These are phyloP conservation scores for Malurus melanocephalus DNA, from an alignment of 2,113 vertebrate species.

Conservation along the genomic window DNA sequence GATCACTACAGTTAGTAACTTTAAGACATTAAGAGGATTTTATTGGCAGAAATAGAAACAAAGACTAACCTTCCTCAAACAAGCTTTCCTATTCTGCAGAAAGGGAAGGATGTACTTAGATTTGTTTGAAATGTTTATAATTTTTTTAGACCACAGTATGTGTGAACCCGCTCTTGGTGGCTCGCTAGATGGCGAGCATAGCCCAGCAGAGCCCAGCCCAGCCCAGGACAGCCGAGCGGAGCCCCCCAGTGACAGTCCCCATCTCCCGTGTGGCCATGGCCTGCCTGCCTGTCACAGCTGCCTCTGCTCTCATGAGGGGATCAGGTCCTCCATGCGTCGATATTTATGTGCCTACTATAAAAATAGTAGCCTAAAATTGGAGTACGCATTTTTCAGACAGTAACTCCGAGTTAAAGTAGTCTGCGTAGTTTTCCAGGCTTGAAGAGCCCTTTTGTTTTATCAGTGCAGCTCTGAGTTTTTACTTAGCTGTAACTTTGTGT, in stretches of 20 bases:
- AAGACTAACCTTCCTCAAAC: not conserved
- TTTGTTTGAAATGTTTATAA: not conserved
- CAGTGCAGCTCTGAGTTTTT: not conserved
- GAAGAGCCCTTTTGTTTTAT: not conserved
- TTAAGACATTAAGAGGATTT: not conserved
- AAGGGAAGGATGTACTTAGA: not conserved
- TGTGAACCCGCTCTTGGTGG: not conserved
- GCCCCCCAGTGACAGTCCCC: not conserved
- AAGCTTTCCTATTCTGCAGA: not conserved
- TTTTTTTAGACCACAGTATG: accelerated
- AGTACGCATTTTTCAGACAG: not conserved
- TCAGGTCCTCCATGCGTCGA: not conserved
- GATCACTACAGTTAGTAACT: not conserved
- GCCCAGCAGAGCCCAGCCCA: not conserved
- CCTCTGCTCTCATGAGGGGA: not conserved
- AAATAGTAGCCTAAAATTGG: not conserved
- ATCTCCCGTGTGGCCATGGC: accelerated
- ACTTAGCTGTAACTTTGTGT: not conserved
- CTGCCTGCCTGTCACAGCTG: no score
- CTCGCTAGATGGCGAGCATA: constrained; percentile 61
- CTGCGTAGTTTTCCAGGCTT: not conserved
- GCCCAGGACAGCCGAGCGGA: not conserved
- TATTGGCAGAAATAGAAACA: not conserved
- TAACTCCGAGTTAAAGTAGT: not conserved
- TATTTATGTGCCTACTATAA: not conserved